phyloP scores from a whole-genome alignment of 2,113 vertebrate genomes.

The Nothocercus nigrocapillus region DNA sequence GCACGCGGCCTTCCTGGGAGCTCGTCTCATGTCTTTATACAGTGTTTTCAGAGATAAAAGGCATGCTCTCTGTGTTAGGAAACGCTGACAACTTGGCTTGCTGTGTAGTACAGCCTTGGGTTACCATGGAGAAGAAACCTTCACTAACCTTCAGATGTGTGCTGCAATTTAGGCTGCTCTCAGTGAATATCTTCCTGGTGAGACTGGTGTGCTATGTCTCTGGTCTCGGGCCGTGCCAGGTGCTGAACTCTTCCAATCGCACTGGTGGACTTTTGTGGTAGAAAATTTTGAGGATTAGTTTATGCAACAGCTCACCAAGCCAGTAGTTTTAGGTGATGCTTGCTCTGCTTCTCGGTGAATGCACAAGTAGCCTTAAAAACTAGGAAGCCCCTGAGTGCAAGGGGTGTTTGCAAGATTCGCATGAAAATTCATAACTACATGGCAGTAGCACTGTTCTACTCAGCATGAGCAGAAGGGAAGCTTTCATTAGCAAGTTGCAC shows the following conservation, averaged over 20 bases:
- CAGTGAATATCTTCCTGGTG: background rate
- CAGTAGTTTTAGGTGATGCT: background rate
- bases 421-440: background rate
- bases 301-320: background rate
- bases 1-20: background rate
- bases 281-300: background rate
- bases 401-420: background rate
- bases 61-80: background rate
- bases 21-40: background rate
- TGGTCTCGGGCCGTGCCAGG: background rate
- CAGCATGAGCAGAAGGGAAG: background rate
- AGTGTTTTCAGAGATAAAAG: background rate
- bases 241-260: background rate
- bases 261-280: background rate
- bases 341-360: background rate
- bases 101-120: background rate
- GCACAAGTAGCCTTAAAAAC: background rate
- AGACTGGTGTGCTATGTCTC: background rate
- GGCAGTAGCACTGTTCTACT: background rate
- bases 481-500: background rate
- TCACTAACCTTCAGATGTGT: background rate
- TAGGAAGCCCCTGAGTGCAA: background rate
- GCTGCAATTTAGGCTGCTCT: background rate
- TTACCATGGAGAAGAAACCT: background rate
- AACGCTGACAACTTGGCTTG: background rate